These are phyloP conservation scores for Dendrocincla fuliginosa DNA, from an alignment of 2,797 vertebrate species.

Conservation along the genomic window DNA sequence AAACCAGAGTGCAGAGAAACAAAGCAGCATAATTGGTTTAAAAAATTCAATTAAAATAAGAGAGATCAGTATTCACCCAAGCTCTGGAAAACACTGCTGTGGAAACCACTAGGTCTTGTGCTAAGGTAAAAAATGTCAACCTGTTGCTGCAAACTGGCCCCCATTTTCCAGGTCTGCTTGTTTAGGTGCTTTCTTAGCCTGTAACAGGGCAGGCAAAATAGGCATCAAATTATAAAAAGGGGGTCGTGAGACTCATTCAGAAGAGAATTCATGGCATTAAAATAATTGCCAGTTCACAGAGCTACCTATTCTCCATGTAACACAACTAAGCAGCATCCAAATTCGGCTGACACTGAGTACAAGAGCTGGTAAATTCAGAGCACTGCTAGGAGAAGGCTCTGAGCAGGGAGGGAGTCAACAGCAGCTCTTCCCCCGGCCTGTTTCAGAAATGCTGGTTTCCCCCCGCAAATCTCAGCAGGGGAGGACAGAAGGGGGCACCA, in stretches of 20 bases:
- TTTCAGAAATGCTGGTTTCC: neutral
- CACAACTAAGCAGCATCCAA: neutral
- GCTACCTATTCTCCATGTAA: neutral
- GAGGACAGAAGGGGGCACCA: neutral
- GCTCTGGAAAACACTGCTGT: neutral
- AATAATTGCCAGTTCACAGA: neutral
- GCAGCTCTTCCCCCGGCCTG: neutral
- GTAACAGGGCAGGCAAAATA: neutral
- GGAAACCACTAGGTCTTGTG: neutral
- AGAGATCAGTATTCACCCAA: neutral
- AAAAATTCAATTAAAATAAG: neutral
- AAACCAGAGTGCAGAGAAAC: neutral
- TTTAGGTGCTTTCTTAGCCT: neutral
- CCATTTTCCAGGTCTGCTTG: neutral
- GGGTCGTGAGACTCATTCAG: neutral
- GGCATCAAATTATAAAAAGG: neutral
- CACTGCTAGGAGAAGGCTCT: neutral
- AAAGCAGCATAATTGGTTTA: neutral
- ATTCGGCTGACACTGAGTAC: neutral
- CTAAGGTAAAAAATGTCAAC: neutral
- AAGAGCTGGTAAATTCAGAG: neutral
- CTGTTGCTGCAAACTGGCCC: neutral
- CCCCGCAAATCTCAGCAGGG: neutral
- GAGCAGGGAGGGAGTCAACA: neutral
- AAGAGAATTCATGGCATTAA: neutral